Percentiles rank a stretch among this genome's conserved stretches.
Conservation (phyloP, 2,888 invertebrate genomes). For the Cryptus armator region DNA sequence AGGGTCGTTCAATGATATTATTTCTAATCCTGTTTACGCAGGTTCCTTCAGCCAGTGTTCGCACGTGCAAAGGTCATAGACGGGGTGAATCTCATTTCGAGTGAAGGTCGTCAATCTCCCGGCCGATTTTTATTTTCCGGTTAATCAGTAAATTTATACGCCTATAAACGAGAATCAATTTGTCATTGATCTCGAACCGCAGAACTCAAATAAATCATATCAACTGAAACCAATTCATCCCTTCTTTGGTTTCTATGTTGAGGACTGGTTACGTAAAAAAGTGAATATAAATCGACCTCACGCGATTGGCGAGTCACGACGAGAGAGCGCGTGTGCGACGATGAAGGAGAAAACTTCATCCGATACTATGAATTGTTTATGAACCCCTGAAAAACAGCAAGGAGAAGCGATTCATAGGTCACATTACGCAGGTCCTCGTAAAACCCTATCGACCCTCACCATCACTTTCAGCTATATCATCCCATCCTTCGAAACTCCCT, state of each 20-base stretch:
- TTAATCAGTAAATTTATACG: background rate
- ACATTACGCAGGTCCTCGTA: conserved; percentile 35
- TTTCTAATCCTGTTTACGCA: too few relatives aligned
- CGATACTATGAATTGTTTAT: conserved; percentile 38
- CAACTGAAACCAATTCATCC: background rate
- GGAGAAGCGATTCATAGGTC: conserved; percentile 24
- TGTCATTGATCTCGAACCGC: background rate
- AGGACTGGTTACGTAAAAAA: background rate
- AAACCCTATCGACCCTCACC: conserved; percentile 28
- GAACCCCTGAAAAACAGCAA: conserved; percentile 22
- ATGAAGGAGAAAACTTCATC: conserved; percentile 4
- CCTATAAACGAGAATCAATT: background rate
- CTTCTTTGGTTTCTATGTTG: background rate
- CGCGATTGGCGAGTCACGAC: background rate
- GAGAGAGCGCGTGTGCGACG: background rate
- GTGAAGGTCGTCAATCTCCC: too few relatives aligned
- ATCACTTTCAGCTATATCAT: background rate
- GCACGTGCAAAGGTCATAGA: too few relatives aligned
- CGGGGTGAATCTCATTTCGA: too few relatives aligned
- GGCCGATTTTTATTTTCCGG: background rate
- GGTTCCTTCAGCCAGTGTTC: too few relatives aligned
- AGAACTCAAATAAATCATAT: background rate
- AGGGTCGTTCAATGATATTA: too few relatives aligned
- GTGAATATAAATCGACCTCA: background rate
- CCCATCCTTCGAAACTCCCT: conserved; percentile 1